A percentile compares a stretch with the other conserved stretches of the same genome.
Evolutionary conservation across 1,140 invertebrate genomes (phyloP).

Genomic region (Lasaia peninsularis): DNA sequence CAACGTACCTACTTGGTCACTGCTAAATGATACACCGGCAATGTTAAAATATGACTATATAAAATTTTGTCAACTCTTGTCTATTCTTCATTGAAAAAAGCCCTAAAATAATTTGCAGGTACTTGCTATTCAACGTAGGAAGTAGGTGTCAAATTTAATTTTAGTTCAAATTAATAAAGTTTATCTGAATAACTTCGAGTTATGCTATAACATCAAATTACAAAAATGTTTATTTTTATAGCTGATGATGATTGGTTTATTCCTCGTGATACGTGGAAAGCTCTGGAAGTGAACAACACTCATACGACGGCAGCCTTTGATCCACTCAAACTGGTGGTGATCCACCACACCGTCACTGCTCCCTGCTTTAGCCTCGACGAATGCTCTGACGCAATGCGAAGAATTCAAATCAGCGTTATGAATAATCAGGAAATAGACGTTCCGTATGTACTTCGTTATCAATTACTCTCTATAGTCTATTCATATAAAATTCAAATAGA

Average conservation of each 20-base stretch:
- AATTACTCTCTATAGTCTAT: background rate
- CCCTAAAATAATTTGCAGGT: too few relatives aligned
- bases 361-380: background rate
- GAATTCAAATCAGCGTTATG: background rate
- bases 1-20: too few relatives aligned
- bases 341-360: conserved; percentile 11
- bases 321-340: conserved; percentile 11
- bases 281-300: background rate
- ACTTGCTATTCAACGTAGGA: too few relatives aligned
- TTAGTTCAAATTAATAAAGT: too few relatives aligned
- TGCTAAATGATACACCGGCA: too few relatives aligned
- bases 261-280: conserved; percentile 12
- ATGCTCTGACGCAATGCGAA: conserved; percentile 8
- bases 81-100: too few relatives aligned
- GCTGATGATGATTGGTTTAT: background rate
- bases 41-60: too few relatives aligned
- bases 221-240: background rate
- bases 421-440: background rate
- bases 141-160: too few relatives aligned
- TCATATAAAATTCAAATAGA: too few relatives aligned
- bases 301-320: background rate
- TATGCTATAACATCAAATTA: too few relatives aligned
- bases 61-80: too few relatives aligned
- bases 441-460: conserved; percentile 11
- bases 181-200: too few relatives aligned